phyloP scores from a whole-genome alignment of 1,140 invertebrate species.

The Papilio machaon region DNA sequence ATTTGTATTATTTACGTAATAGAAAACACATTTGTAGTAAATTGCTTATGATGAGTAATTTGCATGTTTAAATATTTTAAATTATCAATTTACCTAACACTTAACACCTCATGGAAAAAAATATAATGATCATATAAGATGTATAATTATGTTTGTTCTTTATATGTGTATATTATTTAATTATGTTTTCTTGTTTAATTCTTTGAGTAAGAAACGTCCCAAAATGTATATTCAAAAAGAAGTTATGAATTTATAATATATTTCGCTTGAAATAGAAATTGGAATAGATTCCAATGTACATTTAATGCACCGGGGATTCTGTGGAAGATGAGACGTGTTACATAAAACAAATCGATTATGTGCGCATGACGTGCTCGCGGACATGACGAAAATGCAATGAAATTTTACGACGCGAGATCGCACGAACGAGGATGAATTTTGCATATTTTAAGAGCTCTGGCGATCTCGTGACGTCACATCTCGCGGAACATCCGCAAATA shows the following conservation, averaged over 20 bases:
- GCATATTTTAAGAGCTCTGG: constrained; percentile 31
- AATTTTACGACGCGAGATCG: constrained; percentile 27
- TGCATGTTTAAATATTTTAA: constrained; percentile 13
- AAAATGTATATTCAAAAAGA: not conserved
- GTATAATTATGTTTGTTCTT: not conserved
- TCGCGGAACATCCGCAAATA: not conserved
- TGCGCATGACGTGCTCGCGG: constrained; percentile 15
- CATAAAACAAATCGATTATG: constrained; percentile 39
- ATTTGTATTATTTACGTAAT: constrained; percentile 29
- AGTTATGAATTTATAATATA: not conserved
- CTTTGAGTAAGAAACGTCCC: not conserved
- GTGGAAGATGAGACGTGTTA: constrained; percentile 25
- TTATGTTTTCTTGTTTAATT: not conserved
- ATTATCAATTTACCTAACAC: not conserved
- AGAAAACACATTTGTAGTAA: constrained; percentile 10
- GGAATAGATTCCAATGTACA: not conserved
- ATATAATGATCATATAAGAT: not conserved
- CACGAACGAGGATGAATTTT: constrained; percentile 31
- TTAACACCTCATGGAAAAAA: not conserved
- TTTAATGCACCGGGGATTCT: not conserved
- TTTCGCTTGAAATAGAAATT: not conserved
- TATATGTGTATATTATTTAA: too few species aligned
- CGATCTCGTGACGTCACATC: not conserved
- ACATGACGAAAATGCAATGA: constrained; percentile 37
- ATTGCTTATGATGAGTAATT: not conserved